Evolutionary conservation across 2,113 vertebrate genomes (phyloP).

Genomic region (Delphinapterus leucas): DNA sequence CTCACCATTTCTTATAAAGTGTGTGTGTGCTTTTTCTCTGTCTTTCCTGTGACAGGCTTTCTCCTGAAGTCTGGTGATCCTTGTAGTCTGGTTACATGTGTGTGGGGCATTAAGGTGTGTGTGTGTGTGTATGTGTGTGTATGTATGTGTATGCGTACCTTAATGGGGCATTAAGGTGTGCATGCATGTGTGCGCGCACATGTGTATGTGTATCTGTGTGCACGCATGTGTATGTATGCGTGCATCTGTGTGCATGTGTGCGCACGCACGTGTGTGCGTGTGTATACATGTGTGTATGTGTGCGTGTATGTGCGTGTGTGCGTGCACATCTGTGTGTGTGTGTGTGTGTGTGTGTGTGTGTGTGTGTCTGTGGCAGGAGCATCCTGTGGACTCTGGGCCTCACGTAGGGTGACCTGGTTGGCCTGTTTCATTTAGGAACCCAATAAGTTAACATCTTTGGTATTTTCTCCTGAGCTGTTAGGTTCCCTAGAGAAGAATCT

Average conservation of each 20-base stretch:
- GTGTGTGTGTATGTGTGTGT: background rate
- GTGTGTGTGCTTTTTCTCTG: background rate
- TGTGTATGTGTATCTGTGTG: too few species aligned
- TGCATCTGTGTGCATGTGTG: background rate
- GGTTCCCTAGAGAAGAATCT: background rate
- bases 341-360: background rate
- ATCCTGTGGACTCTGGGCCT: background rate
- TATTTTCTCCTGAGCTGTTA: background rate
- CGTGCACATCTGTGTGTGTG: too few species aligned
- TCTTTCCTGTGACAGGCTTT: background rate
- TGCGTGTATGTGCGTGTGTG: background rate
- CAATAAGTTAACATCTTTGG: background rate
- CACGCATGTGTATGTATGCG: background rate
- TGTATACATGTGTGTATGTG: background rate
- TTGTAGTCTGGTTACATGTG: background rate
- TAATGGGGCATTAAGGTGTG: too few species aligned
- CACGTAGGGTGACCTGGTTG: background rate
- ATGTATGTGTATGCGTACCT: too few species aligned
- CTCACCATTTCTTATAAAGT: background rate
- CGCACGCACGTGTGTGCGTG: background rate
- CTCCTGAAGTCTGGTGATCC: background rate
- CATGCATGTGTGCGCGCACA: rapidly evolving
- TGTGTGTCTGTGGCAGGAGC: background rate
- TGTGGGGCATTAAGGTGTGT: background rate
- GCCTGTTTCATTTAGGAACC: background rate